Percentiles rank a stretch among this genome's conserved stretches.
Evolutionary conservation across 2,113 vertebrate genomes (phyloP).

Genomic region (Onychostruthus taczanowskii): DNA sequence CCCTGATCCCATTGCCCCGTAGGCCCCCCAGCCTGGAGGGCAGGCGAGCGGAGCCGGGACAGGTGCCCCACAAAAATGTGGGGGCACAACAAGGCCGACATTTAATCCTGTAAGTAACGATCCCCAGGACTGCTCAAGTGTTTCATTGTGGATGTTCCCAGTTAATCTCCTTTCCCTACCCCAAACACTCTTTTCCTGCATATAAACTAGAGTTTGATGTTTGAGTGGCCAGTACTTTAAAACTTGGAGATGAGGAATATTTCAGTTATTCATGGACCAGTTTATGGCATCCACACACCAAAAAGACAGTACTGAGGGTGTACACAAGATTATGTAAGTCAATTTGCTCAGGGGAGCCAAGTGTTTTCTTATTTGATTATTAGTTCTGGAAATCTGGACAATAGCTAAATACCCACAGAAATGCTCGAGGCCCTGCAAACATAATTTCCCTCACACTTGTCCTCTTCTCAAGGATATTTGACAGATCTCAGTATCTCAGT

Average conservation of each 20-base stretch:
- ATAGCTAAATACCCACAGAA: background rate
- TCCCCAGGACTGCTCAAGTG: constrained; percentile 27
- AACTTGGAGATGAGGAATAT: background rate
- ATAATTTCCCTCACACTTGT: background rate
- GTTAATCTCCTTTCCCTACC: background rate
- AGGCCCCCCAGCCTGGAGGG: constrained; percentile 75
- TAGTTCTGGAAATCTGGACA: background rate
- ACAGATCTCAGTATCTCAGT: background rate
- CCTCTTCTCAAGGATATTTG: background rate
- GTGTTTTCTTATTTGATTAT: background rate
- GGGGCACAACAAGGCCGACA: constrained; percentile 74
- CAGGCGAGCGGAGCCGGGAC: constrained; percentile 72
- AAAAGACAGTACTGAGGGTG: background rate
- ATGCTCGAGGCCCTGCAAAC: background rate
- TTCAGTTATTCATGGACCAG: background rate
- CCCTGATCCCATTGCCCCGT: constrained; percentile 51
- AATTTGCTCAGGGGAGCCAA: background rate
- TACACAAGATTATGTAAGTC: background rate
- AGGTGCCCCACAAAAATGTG: constrained; percentile 79
- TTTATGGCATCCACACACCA: background rate
- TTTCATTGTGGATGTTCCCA: constrained; percentile 22
- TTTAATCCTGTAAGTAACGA: constrained; percentile 83
- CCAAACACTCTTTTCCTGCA: constrained; percentile 33
- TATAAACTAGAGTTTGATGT: background rate
- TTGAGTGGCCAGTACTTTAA: background rate